Base-by-base conservation (phyloP, 2,797 vertebrate genomes). In the Hippocampus kuda region DNA sequence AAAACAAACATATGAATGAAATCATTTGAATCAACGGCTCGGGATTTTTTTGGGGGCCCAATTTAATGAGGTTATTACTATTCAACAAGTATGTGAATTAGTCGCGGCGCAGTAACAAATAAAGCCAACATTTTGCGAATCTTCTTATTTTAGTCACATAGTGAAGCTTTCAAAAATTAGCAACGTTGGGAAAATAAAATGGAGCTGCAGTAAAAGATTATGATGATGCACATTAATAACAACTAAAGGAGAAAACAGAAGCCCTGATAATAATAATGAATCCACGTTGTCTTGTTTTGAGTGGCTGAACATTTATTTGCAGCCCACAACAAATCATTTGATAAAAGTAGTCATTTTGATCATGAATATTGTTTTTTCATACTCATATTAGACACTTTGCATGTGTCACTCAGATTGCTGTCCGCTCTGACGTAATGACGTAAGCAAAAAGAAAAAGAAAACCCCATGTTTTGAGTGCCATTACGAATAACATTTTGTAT, bases 41-140 rank as follows among this genome's bases (percentile, higher is more conserved):
- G 46, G 42, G 63, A 48, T 48, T 48, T 27, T 65, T 26, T 16
- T 27, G 5, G 34, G 7, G 34, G 13, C 42, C 15, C 15, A 27
- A 20, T 65, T 27, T 49, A 65, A 65, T 65, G 44, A 48, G 15
- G 12, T 30, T 65, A 65, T 65, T 65, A 48, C 9, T 65, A 65
- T 65, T 48, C 63, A 49, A 27, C 34, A 20, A 48, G 7, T 30
- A 65, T 49, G 44, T 26, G 24, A 27, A 16, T 27, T 65, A 48
- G 44, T 65, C 24, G 18, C 18, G 24, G 44, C 20, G 24, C 42
- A 48, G 8, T 10, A 16, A 65, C 2, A 65, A 65, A 27, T 8
- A 65, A 27, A 65, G 42, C 42, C n/a, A 27, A 24, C 24, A 44
- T 64, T 44, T 46, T 44, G 41, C 2, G 13, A 34, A 18, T 30